Percentiles rank a stretch among this genome's conserved stretches.
Evolutionary conservation across 2,113 vertebrate species (phyloP).

Genomic region (Salvelinus fontinalis): DNA sequence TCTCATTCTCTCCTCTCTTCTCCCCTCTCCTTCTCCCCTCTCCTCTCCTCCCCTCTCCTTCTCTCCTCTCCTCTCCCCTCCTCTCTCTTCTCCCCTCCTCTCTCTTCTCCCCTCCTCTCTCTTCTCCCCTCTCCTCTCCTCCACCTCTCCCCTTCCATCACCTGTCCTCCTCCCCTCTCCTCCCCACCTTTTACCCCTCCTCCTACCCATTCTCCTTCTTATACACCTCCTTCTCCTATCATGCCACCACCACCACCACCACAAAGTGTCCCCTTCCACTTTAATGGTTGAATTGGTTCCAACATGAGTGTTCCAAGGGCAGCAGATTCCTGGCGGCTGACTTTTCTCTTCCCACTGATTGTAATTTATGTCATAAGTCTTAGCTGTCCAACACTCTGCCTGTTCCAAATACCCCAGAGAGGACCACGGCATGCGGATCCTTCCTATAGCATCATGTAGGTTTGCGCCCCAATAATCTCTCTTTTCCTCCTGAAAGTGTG

Average conservation of each 20-base stretch:
- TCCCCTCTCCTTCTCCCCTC: too few relatives aligned
- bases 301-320: constrained; percentile 70
- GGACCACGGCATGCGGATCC: constrained; percentile 35
- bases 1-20: neutral
- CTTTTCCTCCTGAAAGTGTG: neutral
- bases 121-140: too few relatives aligned
- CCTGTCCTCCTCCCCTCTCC: too few relatives aligned
- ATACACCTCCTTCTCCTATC: constrained; percentile 20
- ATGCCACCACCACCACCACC: constrained; percentile 39
- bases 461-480: too few relatives aligned
- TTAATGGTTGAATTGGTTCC: constrained; percentile 82
- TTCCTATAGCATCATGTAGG: constrained; percentile 1
- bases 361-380: constrained; percentile 75
- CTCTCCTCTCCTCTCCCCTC: constrained; percentile 32
- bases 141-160: too few relatives aligned
- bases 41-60: too few relatives aligned
- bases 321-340: constrained; percentile 75
- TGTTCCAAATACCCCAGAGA: constrained; percentile 42
- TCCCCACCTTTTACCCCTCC: too few relatives aligned
- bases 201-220: constrained; percentile 23
- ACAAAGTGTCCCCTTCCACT: constrained; percentile 50
- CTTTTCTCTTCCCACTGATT: constrained; percentile 67
- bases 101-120: neutral
- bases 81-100: too few relatives aligned
- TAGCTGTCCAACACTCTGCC: constrained; percentile 52